Evolutionary conservation across 2,888 invertebrate species (phyloP), one percentile per base, ranked within the genome.

Genomic region (Ornithoptera alexandrae): DNA sequence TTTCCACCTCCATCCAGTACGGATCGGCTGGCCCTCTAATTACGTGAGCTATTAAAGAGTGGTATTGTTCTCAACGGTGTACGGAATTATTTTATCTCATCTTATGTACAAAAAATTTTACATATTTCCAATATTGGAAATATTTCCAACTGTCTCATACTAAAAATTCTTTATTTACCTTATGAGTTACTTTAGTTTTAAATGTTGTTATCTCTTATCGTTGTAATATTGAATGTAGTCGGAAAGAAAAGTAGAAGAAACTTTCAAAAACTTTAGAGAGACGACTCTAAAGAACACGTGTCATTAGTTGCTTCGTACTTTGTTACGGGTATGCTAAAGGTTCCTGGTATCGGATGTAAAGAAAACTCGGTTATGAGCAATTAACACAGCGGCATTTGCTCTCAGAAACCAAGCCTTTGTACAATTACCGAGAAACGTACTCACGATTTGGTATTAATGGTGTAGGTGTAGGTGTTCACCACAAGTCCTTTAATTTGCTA

Each of bases 281-380:
- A 18, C 7, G 53, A 53, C 10, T 53, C n/a, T 53, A 53, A 5
- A 17, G n/a, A n/a, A 53, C 65, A 63, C 62, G 10, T n/a, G n/a
- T 36, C 39, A 20, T 39, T 18, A 67, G 8, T 42, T 66, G 69
- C 46, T 68, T 58, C 73, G 77, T 86, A 81, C 87, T 82, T 78
- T 72, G 84, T 90, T 89, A 82, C 70, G 56, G 8, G 56, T 15
- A 42, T 18, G n/a, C 77, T 76, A 80, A 79, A 80, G 74, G 76
- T 72, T 74, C 73, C 74, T 75, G 76, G 77, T 39, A 39, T 20
- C 30, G 36, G 36, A 20, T 30, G 58, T 53, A 68, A 78, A 81
- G 39, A n/a, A 39, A 61, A 59, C 30, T 36, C 39, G 15, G 63
- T 22, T 30, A 50, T 30, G 24, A 30, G 84, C 84, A 85, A 86